phyloP scores from a whole-genome alignment of 2,888 invertebrate genomes.

The Trachelus stipa region DNA sequence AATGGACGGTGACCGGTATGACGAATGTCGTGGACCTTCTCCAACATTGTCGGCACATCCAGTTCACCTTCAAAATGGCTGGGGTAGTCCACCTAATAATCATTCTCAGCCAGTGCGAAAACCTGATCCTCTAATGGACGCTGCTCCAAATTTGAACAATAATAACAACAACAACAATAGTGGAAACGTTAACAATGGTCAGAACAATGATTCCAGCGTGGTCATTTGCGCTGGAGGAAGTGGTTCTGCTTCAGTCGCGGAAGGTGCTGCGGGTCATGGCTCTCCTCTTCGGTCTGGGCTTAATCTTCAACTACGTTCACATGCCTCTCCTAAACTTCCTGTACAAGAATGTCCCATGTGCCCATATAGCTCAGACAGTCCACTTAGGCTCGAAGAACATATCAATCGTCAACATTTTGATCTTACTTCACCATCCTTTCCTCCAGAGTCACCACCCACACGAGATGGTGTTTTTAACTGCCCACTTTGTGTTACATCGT shows the following conservation, averaged over 20 bases:
- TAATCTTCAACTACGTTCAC: slow-evolving; percentile 62
- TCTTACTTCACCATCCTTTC: slow-evolving; percentile 79
- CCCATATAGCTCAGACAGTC: slow-evolving; percentile 80
- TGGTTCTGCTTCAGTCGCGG: slow-evolving; percentile 44
- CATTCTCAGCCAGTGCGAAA: slow-evolving; percentile 1
- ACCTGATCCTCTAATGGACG: slow-evolving; percentile 15
- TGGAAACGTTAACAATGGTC: slow-evolving; percentile 34
- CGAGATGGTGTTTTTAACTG: slow-evolving; percentile 73
- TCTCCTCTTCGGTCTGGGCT: slow-evolving; percentile 75
- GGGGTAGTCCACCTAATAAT: slow-evolving; percentile 69
- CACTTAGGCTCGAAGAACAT: slow-evolving; percentile 82
- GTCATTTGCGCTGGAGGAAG: neutral
- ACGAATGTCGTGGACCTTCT: slow-evolving; percentile 68
- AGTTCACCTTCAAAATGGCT: slow-evolving; percentile 70
- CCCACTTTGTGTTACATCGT: slow-evolving; percentile 81
- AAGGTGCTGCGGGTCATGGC: slow-evolving; percentile 73
- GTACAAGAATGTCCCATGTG: slow-evolving; percentile 79
- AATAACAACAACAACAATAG: slow-evolving; percentile 63
- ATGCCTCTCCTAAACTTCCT: slow-evolving; percentile 61
- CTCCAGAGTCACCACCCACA: slow-evolving; percentile 59
- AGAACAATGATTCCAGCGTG: neutral
- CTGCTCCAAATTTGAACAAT: slow-evolving; percentile 45
- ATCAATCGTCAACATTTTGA: slow-evolving; percentile 88
- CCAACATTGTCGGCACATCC: slow-evolving; percentile 59
- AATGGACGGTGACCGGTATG: slow-evolving; percentile 64